Evolutionary conservation across 2,888 invertebrate species (phyloP), one percentile per base, ranked within the genome.

Genomic region (Phalangium opilio): DNA sequence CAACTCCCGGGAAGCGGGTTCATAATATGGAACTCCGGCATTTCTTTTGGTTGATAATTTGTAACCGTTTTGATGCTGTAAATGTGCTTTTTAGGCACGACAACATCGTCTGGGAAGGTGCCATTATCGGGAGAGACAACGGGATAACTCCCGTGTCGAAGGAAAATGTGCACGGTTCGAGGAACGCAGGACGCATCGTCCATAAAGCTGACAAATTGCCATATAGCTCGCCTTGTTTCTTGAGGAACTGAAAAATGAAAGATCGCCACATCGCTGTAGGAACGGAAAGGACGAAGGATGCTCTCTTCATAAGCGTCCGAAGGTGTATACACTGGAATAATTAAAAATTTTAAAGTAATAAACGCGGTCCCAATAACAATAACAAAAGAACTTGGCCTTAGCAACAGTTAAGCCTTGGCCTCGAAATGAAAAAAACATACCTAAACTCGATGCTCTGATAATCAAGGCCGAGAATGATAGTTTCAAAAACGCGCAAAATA

Each of bases 141-240:
- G 18, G 89, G 87, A 60, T 81, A 79, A 41, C 85, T 79, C 14
- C 82, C 83, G 57, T 80, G 76, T 63, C 86, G 86, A 46, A 89
- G 65, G 61, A 80, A 58, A 79, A 71, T 65, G 55, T 68, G 63
- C 32, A 70, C 69, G 53, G 65, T 61, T 55, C 66, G 61, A 11
- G 64, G 57, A 20, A 65, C 60, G 53, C 71, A 71, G 36, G 62
- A 59, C 38, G 62, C 61, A 48, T 62, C 62, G 56, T 71, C 70
- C 66, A 66, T 68, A 55, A 70, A 70, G 33, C 69, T 70, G 17
- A 70, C 68, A 60, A 71, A 71, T 52, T 71, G 69, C 68, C 70
- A 71, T 15, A 69, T 70, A 17, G 68, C 71, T 49, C 66, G 59
- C n/a, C 64, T 58, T 2, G 68, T 66, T 53, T 70, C 70, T 48